Base-by-base conservation (phyloP, 2,113 vertebrate genomes). In the Colossoma macropomum region DNA sequence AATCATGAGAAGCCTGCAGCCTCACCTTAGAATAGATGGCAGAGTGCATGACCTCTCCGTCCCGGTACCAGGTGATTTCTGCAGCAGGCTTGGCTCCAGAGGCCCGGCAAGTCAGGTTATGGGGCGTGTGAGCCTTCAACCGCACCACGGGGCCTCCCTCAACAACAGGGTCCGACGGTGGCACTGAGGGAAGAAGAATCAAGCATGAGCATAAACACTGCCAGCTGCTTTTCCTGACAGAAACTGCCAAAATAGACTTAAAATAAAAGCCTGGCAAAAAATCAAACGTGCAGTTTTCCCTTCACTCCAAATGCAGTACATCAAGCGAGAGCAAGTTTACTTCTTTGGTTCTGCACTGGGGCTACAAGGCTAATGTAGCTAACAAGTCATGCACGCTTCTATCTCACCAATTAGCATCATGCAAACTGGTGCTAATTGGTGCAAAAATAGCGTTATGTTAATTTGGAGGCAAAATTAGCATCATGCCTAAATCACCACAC, bases 1-100 rank as follows among this genome's bases (percentile, higher is more conserved):
- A 6, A 9, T 45, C 41, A 45, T n/a, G n/a, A n/a, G n/a, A 52
- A 15, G 1, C 77, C 77, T 68, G 16, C 66, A 78, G 30, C 41
- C 81, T 91, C 84, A 97, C 96, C 95, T 97, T 96, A 72, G 92
- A 91, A 87, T 96, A 96, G 83, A 95, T 86, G 8, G 93, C 93
- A 1, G 91, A 88, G 23, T 95, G 94, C 92, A 96, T 92, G 79
- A 92, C 92, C 91, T 96, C 93, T 71, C 96, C 96, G 34, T 97
- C 95, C 80, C 95, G 91, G 89, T 96, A 96, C 96, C 96, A 97
- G 83, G 94, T 94, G 90, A 97, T 95, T 82, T 97, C 96, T 27
- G 96, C 95, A 1, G 93, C 95, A 41, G 96, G 96, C 83, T 94
- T 97, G 86, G 95, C 96, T 50, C 95, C 93, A 0, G 94, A 93